Evolutionary conservation across 2,888 invertebrate species (phyloP).

Genomic region (Drosophila birchii): DNA sequence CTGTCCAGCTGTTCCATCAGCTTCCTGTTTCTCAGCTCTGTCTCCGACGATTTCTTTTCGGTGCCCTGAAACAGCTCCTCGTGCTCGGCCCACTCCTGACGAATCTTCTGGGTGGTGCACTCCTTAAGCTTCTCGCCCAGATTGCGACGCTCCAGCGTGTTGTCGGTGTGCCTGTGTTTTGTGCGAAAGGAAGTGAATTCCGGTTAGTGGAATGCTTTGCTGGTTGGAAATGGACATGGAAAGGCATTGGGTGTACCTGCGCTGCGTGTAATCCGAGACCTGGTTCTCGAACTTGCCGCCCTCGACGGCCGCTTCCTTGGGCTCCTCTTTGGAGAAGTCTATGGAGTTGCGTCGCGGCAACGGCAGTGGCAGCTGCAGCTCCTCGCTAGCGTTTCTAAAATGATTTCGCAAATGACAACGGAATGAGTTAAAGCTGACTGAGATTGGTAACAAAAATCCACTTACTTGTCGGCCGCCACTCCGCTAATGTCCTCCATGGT

Average conservation of each 20-base stretch:
- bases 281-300: constrained; percentile 87
- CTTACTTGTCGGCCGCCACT: constrained; percentile 72
- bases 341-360: constrained; percentile 88
- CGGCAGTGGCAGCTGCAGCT: constrained; percentile 86
- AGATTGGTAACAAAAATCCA: not conserved
- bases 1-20: not conserved
- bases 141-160: constrained; percentile 82
- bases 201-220: no score
- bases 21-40: constrained; percentile 10
- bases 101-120: constrained; percentile 84
- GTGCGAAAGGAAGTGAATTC: constrained; percentile 12
- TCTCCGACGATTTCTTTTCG: constrained; percentile 65
- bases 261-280: constrained; percentile 87
- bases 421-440: constrained; percentile 13
- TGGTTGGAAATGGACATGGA: not conserved
- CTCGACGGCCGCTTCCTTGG: constrained; percentile 80
- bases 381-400: constrained; percentile 84
- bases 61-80: constrained; percentile 83
- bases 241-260: constrained; percentile 81
- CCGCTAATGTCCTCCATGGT: constrained; percentile 72
- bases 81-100: constrained; percentile 85
- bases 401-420: constrained; percentile 26
- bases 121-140: constrained; percentile 82
- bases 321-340: constrained; percentile 86
- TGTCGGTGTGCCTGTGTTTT: constrained; percentile 87